Percentiles rank a stretch among this genome's conserved stretches.
Evolutionary conservation across 1,140 invertebrate species (phyloP).

Genomic region (Oppia nitens): DNA sequence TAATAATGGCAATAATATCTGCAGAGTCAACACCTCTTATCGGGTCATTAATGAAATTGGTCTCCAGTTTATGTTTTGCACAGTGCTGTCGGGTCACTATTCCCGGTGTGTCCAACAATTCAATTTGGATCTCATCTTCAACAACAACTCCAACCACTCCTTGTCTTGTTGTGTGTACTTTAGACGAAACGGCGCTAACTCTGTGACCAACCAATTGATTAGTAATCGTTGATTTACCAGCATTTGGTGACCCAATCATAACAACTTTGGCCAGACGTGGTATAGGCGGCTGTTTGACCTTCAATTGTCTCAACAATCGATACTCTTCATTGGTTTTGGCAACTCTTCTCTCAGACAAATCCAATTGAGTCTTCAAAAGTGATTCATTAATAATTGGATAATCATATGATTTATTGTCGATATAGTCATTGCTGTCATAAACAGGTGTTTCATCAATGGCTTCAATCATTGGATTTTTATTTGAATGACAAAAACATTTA

Average conservation of each 20-base stretch:
- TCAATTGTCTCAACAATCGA: background rate
- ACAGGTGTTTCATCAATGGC: background rate
- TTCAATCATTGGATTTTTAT: background rate
- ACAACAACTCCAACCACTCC: conserved; percentile 51
- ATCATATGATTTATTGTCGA: background rate
- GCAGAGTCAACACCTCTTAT: conserved; percentile 45
- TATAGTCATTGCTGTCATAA: background rate
- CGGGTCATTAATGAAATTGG: conserved; percentile 44
- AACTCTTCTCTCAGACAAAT: background rate
- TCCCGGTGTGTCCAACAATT: conserved; percentile 28
- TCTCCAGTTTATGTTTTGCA: conserved; percentile 29
- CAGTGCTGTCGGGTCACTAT: conserved; percentile 13
- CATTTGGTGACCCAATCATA: conserved; percentile 75
- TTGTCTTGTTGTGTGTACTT: conserved; percentile 71
- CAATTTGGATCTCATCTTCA: conserved; percentile 55
- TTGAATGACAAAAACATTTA: background rate
- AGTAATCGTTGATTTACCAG: conserved; percentile 82
- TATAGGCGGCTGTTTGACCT: conserved; percentile 11
- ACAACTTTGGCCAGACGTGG: conserved; percentile 53
- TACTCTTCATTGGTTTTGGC: conserved; percentile 9
- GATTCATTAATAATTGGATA: background rate
- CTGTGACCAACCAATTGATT: conserved; percentile 56
- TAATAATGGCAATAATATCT: conserved; percentile 66
- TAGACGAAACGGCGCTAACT: conserved; percentile 68
- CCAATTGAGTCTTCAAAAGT: background rate